Conservation (phyloP, 2,113 vertebrate genomes). For the Nansenia antarctica region DNA sequence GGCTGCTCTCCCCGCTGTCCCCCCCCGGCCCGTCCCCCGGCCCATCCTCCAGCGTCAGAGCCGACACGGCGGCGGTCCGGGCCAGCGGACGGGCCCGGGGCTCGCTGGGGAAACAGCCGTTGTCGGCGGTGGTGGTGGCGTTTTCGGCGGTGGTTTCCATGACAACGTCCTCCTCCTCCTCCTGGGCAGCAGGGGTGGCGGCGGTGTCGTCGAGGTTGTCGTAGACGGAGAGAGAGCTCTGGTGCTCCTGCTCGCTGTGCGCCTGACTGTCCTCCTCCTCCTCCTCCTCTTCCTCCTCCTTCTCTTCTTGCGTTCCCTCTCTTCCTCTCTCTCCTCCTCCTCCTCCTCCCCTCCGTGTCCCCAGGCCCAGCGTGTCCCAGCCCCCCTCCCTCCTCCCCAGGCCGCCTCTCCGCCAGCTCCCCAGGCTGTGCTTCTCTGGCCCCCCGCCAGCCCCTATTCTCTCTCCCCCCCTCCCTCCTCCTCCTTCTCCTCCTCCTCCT, state of each 20-base stretch:
- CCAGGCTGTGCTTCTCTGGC: constrained; percentile 71
- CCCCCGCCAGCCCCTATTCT: constrained; percentile 42
- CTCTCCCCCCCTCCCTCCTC: constrained; percentile 33
- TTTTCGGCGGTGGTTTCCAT: constrained; percentile 50
- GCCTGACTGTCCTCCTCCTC: constrained; percentile 48
- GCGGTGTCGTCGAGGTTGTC: constrained; percentile 47
- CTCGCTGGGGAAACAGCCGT: too few relatives aligned
- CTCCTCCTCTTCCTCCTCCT: background rate
- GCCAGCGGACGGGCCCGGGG: too few relatives aligned
- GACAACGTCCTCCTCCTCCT: constrained; percentile 15
- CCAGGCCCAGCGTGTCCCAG: constrained; percentile 43
- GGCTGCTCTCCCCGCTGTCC: constrained; percentile 45
- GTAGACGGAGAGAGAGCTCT: constrained; percentile 63
- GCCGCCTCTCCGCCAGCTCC: constrained; percentile 52
- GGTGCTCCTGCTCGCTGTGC: constrained; percentile 52
- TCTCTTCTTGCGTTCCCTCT: background rate
- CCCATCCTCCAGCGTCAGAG: constrained; percentile 30
- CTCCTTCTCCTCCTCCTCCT: constrained; percentile 33
- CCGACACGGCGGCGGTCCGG: too few relatives aligned
- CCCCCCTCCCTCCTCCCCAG: too few relatives aligned
- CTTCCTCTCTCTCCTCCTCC: constrained; percentile 31
- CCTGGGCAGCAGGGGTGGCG: too few relatives aligned
- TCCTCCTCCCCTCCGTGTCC: constrained; percentile 33
- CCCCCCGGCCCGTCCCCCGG: too few relatives aligned
- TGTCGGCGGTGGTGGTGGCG: too few relatives aligned